Base-by-base conservation (phyloP, 2,888 invertebrate species). In the Tigriopus californicus region DNA sequence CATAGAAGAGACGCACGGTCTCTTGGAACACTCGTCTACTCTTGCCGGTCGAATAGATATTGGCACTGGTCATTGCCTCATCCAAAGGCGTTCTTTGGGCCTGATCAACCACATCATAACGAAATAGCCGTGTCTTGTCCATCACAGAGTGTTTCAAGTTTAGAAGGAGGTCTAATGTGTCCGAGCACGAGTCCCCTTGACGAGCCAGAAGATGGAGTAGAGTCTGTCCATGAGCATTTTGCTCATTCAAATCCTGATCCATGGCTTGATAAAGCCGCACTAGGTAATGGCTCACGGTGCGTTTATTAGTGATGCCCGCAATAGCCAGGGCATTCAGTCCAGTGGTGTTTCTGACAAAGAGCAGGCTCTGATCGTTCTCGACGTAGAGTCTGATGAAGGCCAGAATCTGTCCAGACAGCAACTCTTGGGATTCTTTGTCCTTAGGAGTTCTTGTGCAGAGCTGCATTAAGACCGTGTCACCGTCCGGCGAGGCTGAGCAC, bases 191-290 rank as follows among this genome's bases (percentile, higher is more conserved):
- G 44, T 56, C 56, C 24, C 56, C 56, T 46, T 56, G 42, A 5
- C 56, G 56, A 13, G 56, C 56, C 25, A 56, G 44, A 20, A 42
- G 41, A 33, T 56, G 56, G 46, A 56, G 56, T 6, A 56, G 22
- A 8, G 56, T 56, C n/a, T 56, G 56, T 11, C 56, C 56, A 24
- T 42, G 44, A n/a, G 18, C n/a, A 25, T 56, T 44, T 8, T 18
- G 8, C 44, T 13, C 25, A 25, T 56, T 56, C 10, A 46, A 44
- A 15, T 56, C 56, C n/a, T 56, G 33, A 24, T 15, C n/a, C 11
- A 24, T 18, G 20, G 41, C 18, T 2, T 42, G 24, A 20, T 13
- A 22, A 13, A 46, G 25, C 1, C 42, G 25, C n/a, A 22, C 42
- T 5, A 56, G 42, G 24, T 56, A 56, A n/a, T 20, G n/a, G 41